phyloP scores from a whole-genome alignment of 1,140 invertebrate genomes.

The Macrobrachium nipponense region DNA sequence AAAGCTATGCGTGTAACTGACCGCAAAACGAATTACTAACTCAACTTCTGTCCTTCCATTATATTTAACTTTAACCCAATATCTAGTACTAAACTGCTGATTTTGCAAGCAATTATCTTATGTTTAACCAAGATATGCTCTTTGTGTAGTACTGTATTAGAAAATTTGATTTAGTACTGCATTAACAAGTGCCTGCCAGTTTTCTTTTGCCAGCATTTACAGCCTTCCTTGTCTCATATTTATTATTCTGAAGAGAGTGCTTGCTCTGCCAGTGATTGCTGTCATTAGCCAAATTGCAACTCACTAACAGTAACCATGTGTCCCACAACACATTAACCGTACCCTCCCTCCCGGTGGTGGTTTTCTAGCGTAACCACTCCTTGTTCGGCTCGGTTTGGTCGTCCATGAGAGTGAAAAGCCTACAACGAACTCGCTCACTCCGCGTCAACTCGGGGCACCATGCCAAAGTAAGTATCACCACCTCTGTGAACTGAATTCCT shows the following conservation, averaged over 20 bases:
- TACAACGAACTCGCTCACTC: slow-evolving; percentile 66
- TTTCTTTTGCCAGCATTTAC: slow-evolving; percentile 1
- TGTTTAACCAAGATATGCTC: background rate
- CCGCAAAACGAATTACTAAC: no score
- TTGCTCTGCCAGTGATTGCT: no score
- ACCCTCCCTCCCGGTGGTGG: slow-evolving; percentile 45
- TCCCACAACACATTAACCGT: slow-evolving; percentile 39
- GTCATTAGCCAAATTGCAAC: slow-evolving; percentile 10
- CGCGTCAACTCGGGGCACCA: slow-evolving; percentile 72
- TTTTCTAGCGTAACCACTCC: slow-evolving; percentile 89
- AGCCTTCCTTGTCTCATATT: background rate
- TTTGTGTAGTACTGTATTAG: background rate
- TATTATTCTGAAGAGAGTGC: background rate
- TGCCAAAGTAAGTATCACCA: slow-evolving; percentile 74
- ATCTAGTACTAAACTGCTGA: no score
- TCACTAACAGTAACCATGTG: slow-evolving; percentile 27
- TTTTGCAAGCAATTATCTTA: no score
- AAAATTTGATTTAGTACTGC: no score
- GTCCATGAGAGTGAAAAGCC: slow-evolving; percentile 80
- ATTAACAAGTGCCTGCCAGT: background rate
- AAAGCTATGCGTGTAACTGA: no score
- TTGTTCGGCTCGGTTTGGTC: slow-evolving; percentile 96
- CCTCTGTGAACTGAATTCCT: slow-evolving; percentile 55
- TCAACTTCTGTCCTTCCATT: no score
- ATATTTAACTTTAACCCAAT: no score